These are phyloP conservation scores for Lagenorhynchus albirostris DNA, from an alignment of 2,113 vertebrate genomes.

Conservation along the genomic window DNA sequence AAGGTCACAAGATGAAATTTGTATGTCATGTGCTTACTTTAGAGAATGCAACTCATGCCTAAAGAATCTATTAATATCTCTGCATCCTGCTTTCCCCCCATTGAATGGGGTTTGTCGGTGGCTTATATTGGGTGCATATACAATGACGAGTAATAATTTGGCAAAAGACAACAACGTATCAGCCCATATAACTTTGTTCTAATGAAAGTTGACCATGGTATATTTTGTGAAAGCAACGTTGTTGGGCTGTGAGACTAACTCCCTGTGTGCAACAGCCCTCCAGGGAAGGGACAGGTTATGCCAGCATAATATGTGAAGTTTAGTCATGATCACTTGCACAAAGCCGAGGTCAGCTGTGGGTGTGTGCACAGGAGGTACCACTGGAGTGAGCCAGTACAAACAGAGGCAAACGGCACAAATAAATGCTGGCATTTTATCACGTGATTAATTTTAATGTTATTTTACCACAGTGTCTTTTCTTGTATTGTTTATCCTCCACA, in stretches of 20 bases:
- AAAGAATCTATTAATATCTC: constrained; percentile 54
- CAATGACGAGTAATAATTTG: constrained; percentile 65
- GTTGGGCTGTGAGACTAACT: constrained; percentile 49
- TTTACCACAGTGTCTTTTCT: constrained; percentile 54
- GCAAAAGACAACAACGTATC: constrained; percentile 52
- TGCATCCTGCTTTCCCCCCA: constrained; percentile 10
- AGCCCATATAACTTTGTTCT: constrained; percentile 55
- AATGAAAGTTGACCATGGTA: constrained; percentile 45
- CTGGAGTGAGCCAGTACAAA: constrained; percentile 51
- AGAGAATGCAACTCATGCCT: constrained; percentile 13
- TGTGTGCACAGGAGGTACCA: constrained; percentile 48
- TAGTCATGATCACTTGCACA: constrained; percentile 63
- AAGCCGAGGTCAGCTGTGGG: constrained; percentile 67
- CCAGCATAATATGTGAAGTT: constrained; percentile 66
- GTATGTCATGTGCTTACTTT: constrained; percentile 22
- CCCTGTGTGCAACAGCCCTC: constrained; percentile 48
- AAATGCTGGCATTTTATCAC: constrained; percentile 65
- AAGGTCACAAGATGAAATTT: constrained; percentile 26
- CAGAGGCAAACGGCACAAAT: constrained; percentile 52
- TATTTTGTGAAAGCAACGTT: constrained; percentile 52
- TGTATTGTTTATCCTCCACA: constrained; percentile 58
- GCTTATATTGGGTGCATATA: constrained; percentile 44
- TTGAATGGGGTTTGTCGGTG: constrained; percentile 41
- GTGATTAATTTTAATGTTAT: constrained; percentile 58
- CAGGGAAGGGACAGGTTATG: constrained; percentile 44